Evolutionary conservation across 2,888 invertebrate genomes (phyloP).

Genomic region (Thymelicus sylvestris): DNA sequence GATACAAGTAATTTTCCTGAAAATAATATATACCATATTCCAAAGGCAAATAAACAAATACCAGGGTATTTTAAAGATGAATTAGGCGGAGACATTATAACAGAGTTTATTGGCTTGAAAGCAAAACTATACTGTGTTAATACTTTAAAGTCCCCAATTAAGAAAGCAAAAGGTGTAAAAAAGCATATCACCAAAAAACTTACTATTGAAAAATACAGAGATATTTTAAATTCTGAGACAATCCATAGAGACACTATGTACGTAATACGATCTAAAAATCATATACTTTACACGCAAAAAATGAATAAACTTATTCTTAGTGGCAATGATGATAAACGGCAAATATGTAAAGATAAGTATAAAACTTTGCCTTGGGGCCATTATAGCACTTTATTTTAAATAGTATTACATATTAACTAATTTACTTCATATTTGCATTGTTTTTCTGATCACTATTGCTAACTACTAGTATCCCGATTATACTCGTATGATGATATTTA

Average conservation of each 20-base stretch:
- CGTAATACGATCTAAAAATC: constrained; percentile 2
- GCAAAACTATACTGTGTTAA: constrained; percentile 21
- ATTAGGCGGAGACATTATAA: constrained; percentile 19
- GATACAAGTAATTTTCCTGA: constrained; percentile 25
- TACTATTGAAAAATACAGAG: not conserved
- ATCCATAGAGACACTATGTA: constrained; percentile 4
- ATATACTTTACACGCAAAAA: not conserved
- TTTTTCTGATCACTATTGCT: not conserved
- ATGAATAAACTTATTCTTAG: not conserved
- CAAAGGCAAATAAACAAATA: constrained; percentile 14
- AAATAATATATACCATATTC: constrained; percentile 17
- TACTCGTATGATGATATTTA: constrained; percentile 3
- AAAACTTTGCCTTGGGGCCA: too few relatives aligned
- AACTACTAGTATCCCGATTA: constrained; percentile 1
- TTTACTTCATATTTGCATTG: not conserved
- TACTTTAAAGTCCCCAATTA: not conserved
- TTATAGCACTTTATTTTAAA: constrained; percentile 2
- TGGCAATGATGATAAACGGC: not conserved
- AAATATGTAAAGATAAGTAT: too few relatives aligned
- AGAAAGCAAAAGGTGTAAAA: constrained; percentile 21
- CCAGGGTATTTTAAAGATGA: constrained; percentile 28
- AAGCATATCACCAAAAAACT: not conserved
- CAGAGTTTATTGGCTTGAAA: constrained; percentile 17
- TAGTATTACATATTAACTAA: not conserved
- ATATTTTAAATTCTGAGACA: constrained; percentile 4